Percentiles rank a stretch among this genome's conserved stretches.
These are phyloP conservation scores for Trichomycterus rosablanca DNA, from an alignment of 2,113 vertebrate species.

Conservation along the genomic window DNA sequence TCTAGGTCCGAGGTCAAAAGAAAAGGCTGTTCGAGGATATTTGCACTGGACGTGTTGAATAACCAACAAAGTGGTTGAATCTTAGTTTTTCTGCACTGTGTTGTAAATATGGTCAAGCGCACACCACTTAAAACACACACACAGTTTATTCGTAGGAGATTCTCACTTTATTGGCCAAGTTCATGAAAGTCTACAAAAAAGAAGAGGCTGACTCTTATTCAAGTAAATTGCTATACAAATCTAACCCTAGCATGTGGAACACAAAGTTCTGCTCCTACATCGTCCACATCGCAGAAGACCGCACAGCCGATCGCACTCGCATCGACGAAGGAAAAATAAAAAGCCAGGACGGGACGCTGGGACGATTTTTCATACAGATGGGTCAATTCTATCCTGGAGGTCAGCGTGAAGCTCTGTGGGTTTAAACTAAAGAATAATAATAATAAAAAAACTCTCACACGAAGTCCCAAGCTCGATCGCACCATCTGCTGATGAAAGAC, in stretches of 20 bases:
- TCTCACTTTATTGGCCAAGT: slow-evolving; percentile 74
- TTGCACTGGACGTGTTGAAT: too few species aligned
- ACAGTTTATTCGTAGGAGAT: too few species aligned
- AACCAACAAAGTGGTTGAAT: too few species aligned
- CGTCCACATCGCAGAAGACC: slow-evolving; percentile 7
- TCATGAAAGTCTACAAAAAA: slow-evolving; percentile 74
- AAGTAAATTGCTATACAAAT: slow-evolving; percentile 75
- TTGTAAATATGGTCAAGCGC: too few species aligned
- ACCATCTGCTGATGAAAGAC: slow-evolving; percentile 2
- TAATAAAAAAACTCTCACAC: slow-evolving; percentile 2
- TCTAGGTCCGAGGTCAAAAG: too few species aligned
- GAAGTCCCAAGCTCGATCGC: slow-evolving; percentile 36
- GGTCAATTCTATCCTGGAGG: neutral
- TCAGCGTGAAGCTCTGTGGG: too few species aligned
- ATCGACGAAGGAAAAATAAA: neutral
- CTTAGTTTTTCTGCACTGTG: too few species aligned
- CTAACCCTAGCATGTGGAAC: slow-evolving; percentile 50
- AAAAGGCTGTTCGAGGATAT: too few species aligned
- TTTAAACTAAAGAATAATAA: slow-evolving; percentile 1
- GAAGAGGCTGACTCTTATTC: slow-evolving; percentile 70
- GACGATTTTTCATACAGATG: slow-evolving; percentile 5
- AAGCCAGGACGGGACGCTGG: neutral
- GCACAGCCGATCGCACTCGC: slow-evolving; percentile 7
- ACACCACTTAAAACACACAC: too few species aligned
- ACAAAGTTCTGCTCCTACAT: neutral